Conservation (phyloP, 2,113 vertebrate species). For the Otis tarda region DNA sequence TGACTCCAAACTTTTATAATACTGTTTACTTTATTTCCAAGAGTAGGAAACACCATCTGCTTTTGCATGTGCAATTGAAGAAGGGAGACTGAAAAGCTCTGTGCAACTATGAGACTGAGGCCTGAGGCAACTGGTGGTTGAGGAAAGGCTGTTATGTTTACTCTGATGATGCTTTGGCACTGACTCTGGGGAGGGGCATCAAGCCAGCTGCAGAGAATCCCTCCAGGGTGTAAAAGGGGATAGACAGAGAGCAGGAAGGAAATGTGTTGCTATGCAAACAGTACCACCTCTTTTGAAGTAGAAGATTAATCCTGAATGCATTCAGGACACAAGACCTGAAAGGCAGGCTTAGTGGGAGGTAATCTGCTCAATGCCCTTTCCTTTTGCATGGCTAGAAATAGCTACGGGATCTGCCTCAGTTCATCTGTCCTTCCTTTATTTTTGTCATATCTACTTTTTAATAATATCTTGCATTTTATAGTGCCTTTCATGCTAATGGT, state of each 20-base stretch:
- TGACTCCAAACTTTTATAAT: not conserved
- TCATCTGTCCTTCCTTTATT: not conserved
- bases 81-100: not conserved
- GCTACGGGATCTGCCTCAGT: not conserved
- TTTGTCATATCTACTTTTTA: not conserved
- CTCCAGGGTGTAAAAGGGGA: not conserved
- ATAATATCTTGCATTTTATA: not conserved
- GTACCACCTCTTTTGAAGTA: slow-evolving; percentile 34
- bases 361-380: slow-evolving; percentile 35
- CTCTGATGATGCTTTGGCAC: not conserved
- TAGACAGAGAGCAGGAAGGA: not conserved
- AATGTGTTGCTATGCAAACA: not conserved
- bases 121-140: not conserved
- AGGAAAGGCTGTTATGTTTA: not conserved
- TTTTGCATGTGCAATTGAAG: not conserved
- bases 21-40: not conserved
- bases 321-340: slow-evolving; percentile 36
- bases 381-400: slow-evolving; percentile 21
- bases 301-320: slow-evolving; percentile 33
- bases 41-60: not conserved
- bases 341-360: slow-evolving; percentile 25
- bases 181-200: not conserved
- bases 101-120: not conserved
- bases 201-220: not conserved
- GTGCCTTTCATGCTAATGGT: not conserved